Percentiles rank a stretch among this genome's conserved stretches.
Evolutionary conservation across 1,140 invertebrate genomes (phyloP).

Genomic region (Eufriesea mexicana): DNA sequence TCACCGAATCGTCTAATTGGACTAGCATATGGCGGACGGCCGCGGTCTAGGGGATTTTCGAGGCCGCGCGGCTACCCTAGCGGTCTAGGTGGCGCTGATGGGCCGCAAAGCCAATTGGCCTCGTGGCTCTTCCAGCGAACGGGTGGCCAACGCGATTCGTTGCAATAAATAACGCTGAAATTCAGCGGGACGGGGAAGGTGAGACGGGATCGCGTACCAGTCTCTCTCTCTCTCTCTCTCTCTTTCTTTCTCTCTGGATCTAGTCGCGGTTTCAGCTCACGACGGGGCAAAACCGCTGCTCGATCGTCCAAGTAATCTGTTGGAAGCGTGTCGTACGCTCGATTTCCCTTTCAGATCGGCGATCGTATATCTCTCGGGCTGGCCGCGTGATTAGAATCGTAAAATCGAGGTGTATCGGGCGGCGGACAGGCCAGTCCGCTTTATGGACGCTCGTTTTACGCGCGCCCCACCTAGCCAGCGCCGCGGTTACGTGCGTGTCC

Average conservation of each 20-base stretch:
- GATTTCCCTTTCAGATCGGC: conserved; percentile 66
- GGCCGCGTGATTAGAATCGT: conserved; percentile 58
- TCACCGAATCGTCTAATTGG: conserved; percentile 22
- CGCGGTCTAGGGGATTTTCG: neutral
- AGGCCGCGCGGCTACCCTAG: neutral
- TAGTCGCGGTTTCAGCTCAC: conserved; percentile 54
- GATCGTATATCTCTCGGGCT: conserved; percentile 56
- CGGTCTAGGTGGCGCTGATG: no score
- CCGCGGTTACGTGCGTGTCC: neutral
- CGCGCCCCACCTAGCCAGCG: neutral
- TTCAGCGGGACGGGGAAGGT: neutral
- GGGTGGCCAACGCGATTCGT: no score
- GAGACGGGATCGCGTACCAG: neutral
- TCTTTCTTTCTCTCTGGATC: neutral
- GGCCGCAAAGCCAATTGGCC: no score
- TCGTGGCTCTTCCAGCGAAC: no score
- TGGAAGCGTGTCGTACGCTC: conserved; percentile 64
- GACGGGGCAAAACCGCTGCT: conserved; percentile 54
- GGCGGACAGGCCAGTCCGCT: neutral
- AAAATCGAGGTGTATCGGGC: conserved; percentile 43
- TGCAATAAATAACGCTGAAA: conserved; percentile 60
- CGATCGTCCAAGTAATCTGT: conserved; percentile 63
- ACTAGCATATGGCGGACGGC: neutral
- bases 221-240: neutral
- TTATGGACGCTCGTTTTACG: conserved; percentile 21